Conservation (phyloP, 2,113 vertebrate species). For the Pheucticus melanocephalus region DNA sequence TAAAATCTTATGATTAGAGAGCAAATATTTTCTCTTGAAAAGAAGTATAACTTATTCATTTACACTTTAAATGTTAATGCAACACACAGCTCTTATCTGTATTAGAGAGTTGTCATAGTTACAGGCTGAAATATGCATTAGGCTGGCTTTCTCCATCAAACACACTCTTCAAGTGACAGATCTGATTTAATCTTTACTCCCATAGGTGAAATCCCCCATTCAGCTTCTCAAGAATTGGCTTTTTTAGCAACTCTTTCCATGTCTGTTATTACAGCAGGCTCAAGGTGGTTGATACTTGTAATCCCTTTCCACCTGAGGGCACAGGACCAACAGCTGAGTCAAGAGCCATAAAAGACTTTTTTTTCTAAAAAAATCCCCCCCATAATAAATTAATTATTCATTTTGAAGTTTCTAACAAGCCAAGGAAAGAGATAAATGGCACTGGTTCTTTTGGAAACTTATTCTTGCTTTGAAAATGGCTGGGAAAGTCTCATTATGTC, state of each 20-base stretch:
- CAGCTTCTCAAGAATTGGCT: background rate
- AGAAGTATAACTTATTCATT: constrained; percentile 21
- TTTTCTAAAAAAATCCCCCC: background rate
- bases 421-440: background rate
- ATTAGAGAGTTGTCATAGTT: constrained; percentile 24
- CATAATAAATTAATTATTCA: background rate
- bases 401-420: background rate
- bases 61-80: constrained; percentile 21
- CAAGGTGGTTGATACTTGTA: background rate
- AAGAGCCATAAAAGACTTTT: background rate
- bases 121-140: constrained; percentile 1
- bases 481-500: background rate
- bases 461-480: background rate
- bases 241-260: background rate
- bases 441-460: background rate
- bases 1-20: constrained; percentile 22
- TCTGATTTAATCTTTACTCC: constrained; percentile 19
- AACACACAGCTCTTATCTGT: background rate
- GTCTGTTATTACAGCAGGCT: background rate
- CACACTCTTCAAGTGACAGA: background rate
- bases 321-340: background rate
- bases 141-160: background rate
- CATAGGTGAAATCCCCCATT: background rate
- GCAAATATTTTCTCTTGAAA: constrained; percentile 36
- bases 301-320: background rate